Evolutionary conservation across 2,888 invertebrate species (phyloP).

Genomic region (Phengaris arion): DNA sequence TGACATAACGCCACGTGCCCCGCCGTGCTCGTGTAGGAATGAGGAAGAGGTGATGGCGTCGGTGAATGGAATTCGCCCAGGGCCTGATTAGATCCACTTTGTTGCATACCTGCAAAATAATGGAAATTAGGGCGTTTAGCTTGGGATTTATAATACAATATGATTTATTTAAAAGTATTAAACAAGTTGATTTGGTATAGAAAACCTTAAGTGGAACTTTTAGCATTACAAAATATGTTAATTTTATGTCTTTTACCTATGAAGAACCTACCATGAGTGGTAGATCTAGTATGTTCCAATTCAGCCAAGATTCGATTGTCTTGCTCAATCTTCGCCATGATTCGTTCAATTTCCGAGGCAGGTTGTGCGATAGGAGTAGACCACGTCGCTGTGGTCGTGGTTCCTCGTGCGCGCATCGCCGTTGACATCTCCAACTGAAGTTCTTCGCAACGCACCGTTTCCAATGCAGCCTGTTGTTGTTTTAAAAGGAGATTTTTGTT

Average conservation of each 20-base stretch:
- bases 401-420: constrained; percentile 77
- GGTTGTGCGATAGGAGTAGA: constrained; percentile 66
- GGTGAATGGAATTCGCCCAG: constrained; percentile 83
- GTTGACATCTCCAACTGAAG: constrained; percentile 91
- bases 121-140: background rate
- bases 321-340: constrained; percentile 97
- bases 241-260: constrained; percentile 16
- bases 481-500: background rate
- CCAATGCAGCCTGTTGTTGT: constrained; percentile 78
- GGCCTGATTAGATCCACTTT: constrained; percentile 85
- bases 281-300: constrained; percentile 89
- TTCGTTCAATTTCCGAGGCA: constrained; percentile 92
- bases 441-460: constrained; percentile 90
- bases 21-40: constrained; percentile 73
- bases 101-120: constrained; percentile 75
- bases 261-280: constrained; percentile 78
- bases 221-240: constrained; percentile 30
- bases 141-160: constrained; percentile 25
- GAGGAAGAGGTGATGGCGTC: constrained; percentile 79
- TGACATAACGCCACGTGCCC: constrained; percentile 76
- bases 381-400: constrained; percentile 62
- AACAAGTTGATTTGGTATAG: background rate
- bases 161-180: background rate
- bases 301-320: constrained; percentile 93
- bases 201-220: background rate